Base-by-base conservation (phyloP, 2,888 invertebrate genomes). In the Tenodera sinensis region DNA sequence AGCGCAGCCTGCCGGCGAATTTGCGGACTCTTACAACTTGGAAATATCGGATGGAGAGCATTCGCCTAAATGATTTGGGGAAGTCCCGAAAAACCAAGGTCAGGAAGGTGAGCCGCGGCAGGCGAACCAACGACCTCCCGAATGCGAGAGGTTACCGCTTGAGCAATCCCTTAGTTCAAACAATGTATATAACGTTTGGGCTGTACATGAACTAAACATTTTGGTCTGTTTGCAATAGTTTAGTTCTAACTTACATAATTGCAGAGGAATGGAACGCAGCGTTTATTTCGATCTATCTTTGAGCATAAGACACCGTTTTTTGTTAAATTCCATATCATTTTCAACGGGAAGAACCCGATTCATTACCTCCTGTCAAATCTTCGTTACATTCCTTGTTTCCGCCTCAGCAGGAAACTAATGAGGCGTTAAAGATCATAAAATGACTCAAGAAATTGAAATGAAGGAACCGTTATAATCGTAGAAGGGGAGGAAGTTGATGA, bases 351-450 rank as follows among this genome's bases (percentile, higher is more conserved):
- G 54, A 71, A 25, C 54, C 20, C 54, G 54, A 71, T 71, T 71
- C 54, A 71, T 71, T 71, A 25, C 84, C 84, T 34, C 25, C 84
- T 84, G 30, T 27, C n/a, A 30, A 84, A 42, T 34, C 42, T n/a
- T 84, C 42, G 84, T 84, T 84, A 47, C 84, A 84, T 83, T 28
- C 83, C 47, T n/a, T 88, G 83, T 42, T 88, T 47, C 88, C 83
- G 28, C 88, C 54, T 12, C n/a, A 88, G 88, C 83, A 47, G 54
- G 83, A 28, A 83, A 27, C 88, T 88, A 88, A 88, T 88, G 88
- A 42, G 83, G 30, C 83, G 28, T 28, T 82, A 81, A 88, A 88
- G 84, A 84, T 84, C 42, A 84, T 25, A 84, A 84, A 84, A 84
- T 84, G 84, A 85, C 28, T 47, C 85, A 85, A 85, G 47, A 85